These are phyloP conservation scores for Trachelus troglodyta DNA, from an alignment of 2,888 invertebrate genomes.

Conservation along the genomic window DNA sequence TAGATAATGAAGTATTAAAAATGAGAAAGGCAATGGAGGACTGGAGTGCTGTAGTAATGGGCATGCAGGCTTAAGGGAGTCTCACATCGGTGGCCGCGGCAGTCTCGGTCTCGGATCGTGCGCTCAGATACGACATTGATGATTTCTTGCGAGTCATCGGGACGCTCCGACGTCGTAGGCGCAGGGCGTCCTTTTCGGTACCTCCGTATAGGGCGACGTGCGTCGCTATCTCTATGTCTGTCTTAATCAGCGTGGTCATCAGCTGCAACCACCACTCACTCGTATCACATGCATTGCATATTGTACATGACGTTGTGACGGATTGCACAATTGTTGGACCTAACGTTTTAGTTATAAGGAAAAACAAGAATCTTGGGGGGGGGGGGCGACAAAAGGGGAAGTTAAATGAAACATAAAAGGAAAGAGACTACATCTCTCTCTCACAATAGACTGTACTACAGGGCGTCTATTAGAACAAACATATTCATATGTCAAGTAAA, in stretches of 20 bases:
- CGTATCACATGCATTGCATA: slow-evolving; percentile 13
- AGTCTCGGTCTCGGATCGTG: slow-evolving; percentile 63
- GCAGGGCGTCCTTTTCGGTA: slow-evolving; percentile 61
- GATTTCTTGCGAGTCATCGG: slow-evolving; percentile 65
- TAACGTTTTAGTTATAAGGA: not conserved
- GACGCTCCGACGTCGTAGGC: slow-evolving; percentile 61
- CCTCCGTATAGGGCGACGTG: slow-evolving; percentile 66
- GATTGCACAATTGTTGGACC: not conserved
- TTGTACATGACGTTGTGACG: not conserved
- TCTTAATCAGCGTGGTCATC: slow-evolving; percentile 82
- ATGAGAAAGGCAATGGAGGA: slow-evolving; percentile 1
- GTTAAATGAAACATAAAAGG: not conserved
- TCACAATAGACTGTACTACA: not conserved
- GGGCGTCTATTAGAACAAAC: not conserved
- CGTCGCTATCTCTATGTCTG: slow-evolving; percentile 75
- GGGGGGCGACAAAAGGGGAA: too few relatives aligned
- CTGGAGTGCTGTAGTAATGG: slow-evolving; percentile 10
- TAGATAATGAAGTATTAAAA: not conserved
- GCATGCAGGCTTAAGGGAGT: slow-evolving; percentile 45
- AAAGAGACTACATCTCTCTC: too few relatives aligned
- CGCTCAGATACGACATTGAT: slow-evolving; percentile 64
- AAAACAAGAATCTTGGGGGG: not conserved
- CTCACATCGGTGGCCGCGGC: slow-evolving; percentile 64
- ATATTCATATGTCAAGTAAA: not conserved
- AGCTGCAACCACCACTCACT: slow-evolving; percentile 70